Evolutionary conservation across 2,113 vertebrate genomes (phyloP).

Genomic region (Pelecanus crispus): DNA sequence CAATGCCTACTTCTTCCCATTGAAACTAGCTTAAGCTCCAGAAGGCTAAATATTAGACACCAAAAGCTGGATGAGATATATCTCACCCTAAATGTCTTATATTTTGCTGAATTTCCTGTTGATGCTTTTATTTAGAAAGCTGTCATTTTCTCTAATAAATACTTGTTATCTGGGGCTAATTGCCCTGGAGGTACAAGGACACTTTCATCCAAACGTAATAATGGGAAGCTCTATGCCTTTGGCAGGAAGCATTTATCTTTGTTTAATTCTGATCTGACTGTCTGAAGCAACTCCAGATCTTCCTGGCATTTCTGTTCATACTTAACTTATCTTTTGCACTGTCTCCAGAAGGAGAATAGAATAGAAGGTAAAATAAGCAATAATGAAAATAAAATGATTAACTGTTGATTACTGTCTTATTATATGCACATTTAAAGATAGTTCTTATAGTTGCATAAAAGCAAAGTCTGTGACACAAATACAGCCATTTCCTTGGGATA

Average conservation of each 20-base stretch:
- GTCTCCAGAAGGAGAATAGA: neutral
- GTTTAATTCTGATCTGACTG: neutral
- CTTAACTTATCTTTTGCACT: neutral
- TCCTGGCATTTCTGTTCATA: neutral
- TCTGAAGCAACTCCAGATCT: neutral
- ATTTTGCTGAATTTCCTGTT: neutral
- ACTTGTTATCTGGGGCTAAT: neutral
- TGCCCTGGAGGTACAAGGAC: neutral
- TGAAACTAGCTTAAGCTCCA: neutral
- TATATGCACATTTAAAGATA: neutral
- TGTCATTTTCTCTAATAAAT: neutral
- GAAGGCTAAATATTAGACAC: neutral
- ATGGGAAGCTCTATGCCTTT: neutral
- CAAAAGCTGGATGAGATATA: neutral
- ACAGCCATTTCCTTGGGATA: neutral
- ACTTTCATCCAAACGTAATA: neutral
- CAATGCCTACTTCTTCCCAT: neutral
- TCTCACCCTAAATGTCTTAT: neutral
- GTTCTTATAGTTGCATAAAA: neutral
- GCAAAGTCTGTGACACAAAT: neutral
- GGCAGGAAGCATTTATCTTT: neutral
- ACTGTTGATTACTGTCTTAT: neutral
- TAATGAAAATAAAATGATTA: neutral
- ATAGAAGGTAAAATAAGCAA: neutral
- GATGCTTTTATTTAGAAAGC: neutral